Conservation (phyloP, 2,888 invertebrate genomes). For the Agonum fuliginosum region DNA sequence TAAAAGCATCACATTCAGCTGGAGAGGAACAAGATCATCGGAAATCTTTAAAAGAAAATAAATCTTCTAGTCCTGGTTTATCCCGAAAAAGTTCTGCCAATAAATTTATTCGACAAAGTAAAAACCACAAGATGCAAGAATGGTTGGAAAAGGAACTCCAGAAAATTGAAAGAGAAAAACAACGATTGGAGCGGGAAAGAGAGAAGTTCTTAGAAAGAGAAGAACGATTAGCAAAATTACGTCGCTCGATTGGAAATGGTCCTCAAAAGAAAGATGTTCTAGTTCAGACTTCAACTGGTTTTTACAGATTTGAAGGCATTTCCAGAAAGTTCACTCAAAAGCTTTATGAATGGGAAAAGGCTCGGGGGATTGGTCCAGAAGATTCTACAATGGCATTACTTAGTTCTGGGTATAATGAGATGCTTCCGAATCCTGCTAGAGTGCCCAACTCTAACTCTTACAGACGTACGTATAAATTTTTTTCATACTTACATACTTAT, state of each 20-base stretch:
- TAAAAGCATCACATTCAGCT: slow-evolving; percentile 76
- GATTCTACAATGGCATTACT: slow-evolving; percentile 88
- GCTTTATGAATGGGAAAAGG: slow-evolving; percentile 93
- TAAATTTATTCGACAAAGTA: slow-evolving; percentile 66
- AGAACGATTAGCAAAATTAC: slow-evolving; percentile 77
- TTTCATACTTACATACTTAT: no score
- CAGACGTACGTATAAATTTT: slow-evolving; percentile 48
- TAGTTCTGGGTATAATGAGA: slow-evolving; percentile 75
- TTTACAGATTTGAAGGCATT: slow-evolving; percentile 89
- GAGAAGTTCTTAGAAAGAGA: slow-evolving; percentile 80
- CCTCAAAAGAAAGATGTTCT: slow-evolving; percentile 82
- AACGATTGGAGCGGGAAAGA: slow-evolving; percentile 77
- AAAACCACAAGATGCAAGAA: slow-evolving; percentile 70
- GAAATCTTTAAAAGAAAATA: slow-evolving; percentile 64
- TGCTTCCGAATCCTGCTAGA: slow-evolving; percentile 22
- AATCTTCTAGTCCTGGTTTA: slow-evolving; percentile 70
- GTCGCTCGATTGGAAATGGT: slow-evolving; percentile 75
- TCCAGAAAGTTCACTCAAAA: slow-evolving; percentile 92
- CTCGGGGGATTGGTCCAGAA: slow-evolving; percentile 90
- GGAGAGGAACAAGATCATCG: slow-evolving; percentile 61
- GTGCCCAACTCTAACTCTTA: slow-evolving; percentile 24
- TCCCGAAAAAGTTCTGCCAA: slow-evolving; percentile 68
- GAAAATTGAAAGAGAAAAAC: slow-evolving; percentile 78
- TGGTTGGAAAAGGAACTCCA: slow-evolving; percentile 78
- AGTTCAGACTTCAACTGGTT: slow-evolving; percentile 88